A percentile compares a stretch with the other conserved stretches of the same genome.
Conservation (phyloP, 2,113 vertebrate genomes). For the Calidris pygmaea region DNA sequence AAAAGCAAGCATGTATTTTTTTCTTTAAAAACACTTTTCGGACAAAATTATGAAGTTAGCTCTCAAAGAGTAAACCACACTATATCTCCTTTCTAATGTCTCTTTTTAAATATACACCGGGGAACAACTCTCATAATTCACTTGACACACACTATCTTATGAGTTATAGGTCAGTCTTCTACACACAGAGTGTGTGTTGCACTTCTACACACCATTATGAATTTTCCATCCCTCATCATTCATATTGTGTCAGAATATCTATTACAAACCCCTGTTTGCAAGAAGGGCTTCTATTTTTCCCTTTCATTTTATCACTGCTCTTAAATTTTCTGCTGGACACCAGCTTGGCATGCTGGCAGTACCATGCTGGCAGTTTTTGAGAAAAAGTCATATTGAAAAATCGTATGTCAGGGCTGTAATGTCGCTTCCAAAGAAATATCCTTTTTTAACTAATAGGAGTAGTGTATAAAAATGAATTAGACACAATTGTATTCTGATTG, state of each 20-base stretch:
- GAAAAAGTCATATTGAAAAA: slow-evolving; percentile 19
- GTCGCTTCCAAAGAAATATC: slow-evolving; percentile 11
- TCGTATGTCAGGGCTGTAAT: not conserved
- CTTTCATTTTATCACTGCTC: slow-evolving; percentile 40
- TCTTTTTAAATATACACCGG: slow-evolving; percentile 34
- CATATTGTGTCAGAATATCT: slow-evolving; percentile 37
- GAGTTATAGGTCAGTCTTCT: slow-evolving; percentile 53
- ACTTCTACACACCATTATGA: slow-evolving; percentile 39
- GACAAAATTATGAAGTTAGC: slow-evolving; percentile 16
- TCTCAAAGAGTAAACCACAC: slow-evolving; percentile 11
- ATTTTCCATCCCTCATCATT: slow-evolving; percentile 48
- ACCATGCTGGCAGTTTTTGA: slow-evolving; percentile 10
- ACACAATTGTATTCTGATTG: not conserved
- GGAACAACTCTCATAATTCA: slow-evolving; percentile 28
- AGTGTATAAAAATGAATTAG: slow-evolving; percentile 9
- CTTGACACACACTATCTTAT: slow-evolving; percentile 1
- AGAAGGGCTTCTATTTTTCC: slow-evolving; percentile 25
- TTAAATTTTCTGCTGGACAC: slow-evolving; percentile 50
- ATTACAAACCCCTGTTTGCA: slow-evolving; percentile 45
- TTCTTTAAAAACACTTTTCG: not conserved
- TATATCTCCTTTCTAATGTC: slow-evolving; percentile 3
- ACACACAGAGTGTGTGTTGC: not conserved
- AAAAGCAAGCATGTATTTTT: not conserved
- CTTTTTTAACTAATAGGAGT: not conserved
- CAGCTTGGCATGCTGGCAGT: slow-evolving; percentile 1